These are phyloP conservation scores for Vesta saturnalis DNA, from an alignment of 2,888 invertebrate genomes.

Conservation along the genomic window DNA sequence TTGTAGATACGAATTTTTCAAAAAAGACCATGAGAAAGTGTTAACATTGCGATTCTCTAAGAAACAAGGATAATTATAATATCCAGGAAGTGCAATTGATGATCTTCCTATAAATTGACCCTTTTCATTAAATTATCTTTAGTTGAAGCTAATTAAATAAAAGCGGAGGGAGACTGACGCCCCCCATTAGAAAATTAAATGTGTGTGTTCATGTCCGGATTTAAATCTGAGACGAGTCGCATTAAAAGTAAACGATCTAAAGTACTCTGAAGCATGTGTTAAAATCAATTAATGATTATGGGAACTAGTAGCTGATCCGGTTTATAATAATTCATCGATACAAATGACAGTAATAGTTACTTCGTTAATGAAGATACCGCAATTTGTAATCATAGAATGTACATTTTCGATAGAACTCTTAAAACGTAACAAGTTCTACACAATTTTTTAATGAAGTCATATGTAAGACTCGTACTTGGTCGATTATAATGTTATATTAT, in stretches of 20 bases:
- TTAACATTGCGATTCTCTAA: no score
- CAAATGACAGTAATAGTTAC: conserved; percentile 4
- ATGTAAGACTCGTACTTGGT: background rate
- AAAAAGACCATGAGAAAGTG: no score
- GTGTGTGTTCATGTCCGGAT: background rate
- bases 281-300: conserved; percentile 9
- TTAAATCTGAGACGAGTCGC: background rate
- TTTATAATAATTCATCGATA: conserved; percentile 6
- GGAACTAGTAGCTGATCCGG: conserved; percentile 3
- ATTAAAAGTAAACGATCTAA: background rate
- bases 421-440: background rate
- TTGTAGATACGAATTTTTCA: no score
- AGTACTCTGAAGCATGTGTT: conserved; percentile 1
- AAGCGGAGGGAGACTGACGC: conserved; percentile 4
- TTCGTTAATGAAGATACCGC: background rate
- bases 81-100: background rate
- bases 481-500: background rate
- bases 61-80: no score
- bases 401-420: no score
- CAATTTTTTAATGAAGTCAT: background rate
- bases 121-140: background rate
- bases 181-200: background rate
- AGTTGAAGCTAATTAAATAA: conserved; percentile 3
- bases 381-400: conserved; percentile 5
- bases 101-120: background rate